Base-by-base conservation (phyloP, 2,888 invertebrate genomes). In the Synergus itoensis region DNA sequence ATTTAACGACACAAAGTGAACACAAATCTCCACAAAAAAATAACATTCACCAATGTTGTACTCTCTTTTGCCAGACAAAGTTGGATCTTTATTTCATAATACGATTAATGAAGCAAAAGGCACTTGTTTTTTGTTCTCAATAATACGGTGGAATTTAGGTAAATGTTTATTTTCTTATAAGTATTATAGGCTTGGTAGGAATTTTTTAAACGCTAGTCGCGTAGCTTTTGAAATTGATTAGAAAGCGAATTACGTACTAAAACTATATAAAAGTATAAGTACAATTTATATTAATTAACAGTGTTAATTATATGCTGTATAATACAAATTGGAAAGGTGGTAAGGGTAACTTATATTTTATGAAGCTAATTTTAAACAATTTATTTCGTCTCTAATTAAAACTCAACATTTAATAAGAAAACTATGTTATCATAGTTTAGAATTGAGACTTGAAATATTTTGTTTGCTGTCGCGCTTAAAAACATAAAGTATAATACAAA, bases 61-160 rank as follows among this genome's bases (percentile, higher is more conserved):
- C 60, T 21, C 12, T 60, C 18, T 60, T 21, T 60, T 21, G 36
- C 5, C 60, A 60, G 18, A 18, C 21, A 4, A 60, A 60, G 18
- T 60, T 60, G 3, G 4, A 60, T 60, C 21, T 11, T 21, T 9
- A 60, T 60, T 60, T 60, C 11, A 9, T 12, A 11, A 9, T 12
- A 11, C 18, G 21, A 60, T 4, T 60, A 21, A 60, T 36, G 4
- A 53, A 73, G 36, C 36, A 53, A 28, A 73, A 2, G 11, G 28
- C 1, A 41, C 21, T 11, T 9, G 16, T 53, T 53, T 53, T 53
- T 53, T 9, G 53, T 53, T 53, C n/a, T 53, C 8, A 53, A 53
- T 53, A 64, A 64, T 28, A 9, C 8, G 73, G 12, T 36, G 73
- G 36, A 53, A 53, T 73, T 28, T 73, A 36, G 53, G 40, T 73